Evolutionary conservation across 2,797 vertebrate species (phyloP), one percentile per base, ranked within the genome.

Genomic region (Ctenosaura bakeri): DNA sequence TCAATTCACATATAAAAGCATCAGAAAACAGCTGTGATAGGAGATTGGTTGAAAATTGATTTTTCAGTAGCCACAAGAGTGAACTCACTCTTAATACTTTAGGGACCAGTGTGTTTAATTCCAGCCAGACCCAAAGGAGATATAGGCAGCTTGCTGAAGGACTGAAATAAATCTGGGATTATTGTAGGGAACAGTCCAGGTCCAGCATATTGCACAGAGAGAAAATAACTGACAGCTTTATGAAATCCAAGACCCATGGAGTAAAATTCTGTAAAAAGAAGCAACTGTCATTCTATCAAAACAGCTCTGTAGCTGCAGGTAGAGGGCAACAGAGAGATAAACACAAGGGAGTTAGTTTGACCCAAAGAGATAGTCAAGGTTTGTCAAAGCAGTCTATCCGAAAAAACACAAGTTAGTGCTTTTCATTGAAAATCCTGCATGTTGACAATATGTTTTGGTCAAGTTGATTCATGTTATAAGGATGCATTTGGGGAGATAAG

Each of bases 201-300:
- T n/a, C 83, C 20, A 73, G 73, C 54, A 66, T 81, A 74, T 91
- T 74, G 42, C 46, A 88, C 42, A 74, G 26, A 54, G 42, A 85
- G 16, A 88, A 88, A 88, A 73, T 88, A 88, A 88, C 32, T 91
- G 90, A 85, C 56, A 20, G 77, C 54, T 90, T 86, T 87, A 90
- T 89, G 71, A 91, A 91, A 86, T 86, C 46, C 78, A 46, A 54
- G 73, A 42, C 62, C 52, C 56, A 26, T 22, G 24, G 78, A 86
- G 56, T 77, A 76, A 73, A 13, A 85, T 59, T 86, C 16, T 82
- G 76, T 66, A 74, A 73, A 87, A 46, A 81, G 38, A 89, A 89
- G 77, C 69, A 73, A 82, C 62, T 81, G 22, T 83, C 54, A 82
- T 77, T 88, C n/a, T 80, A 85, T 76, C 35, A 76, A 56, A 76